Evolutionary conservation across 2,797 vertebrate genomes (phyloP), one percentile per base, ranked within the genome.

Genomic region (Chaunax sp.): DNA sequence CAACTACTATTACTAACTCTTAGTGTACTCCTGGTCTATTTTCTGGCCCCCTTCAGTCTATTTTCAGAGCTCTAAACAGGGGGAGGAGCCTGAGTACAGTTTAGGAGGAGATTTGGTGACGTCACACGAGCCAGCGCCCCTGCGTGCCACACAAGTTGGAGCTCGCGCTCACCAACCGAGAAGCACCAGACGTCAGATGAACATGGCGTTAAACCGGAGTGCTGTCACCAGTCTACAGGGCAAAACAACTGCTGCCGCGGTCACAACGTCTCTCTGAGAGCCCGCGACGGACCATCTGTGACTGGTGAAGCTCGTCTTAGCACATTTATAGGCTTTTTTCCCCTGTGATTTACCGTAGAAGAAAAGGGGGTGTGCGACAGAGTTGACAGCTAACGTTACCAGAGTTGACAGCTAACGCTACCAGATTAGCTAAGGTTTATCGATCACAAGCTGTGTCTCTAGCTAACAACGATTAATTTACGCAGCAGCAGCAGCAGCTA

Each of bases 81-180:
- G 23, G 87, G 90, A 20, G 84, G 74, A 4, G 85, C 64, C 43
- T 57, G 8, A 2, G 33, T 56, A 69, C 50, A 22, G 13, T 60
- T 71, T 28, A 52, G 86, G 83, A 63, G 62, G 5, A 64, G 85
- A 37, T 78, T 74, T 38, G 22, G 57, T 93, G 91, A 91, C 92
- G 89, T 90, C 81, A 82, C 33, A 0, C 0, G 8, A 74, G 92
- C 90, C 93, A 94, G 92, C 93, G 93, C 92, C 93, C 92, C 88
- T 90, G 56, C 76, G 70, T 70, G n/a, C 16, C 49, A 12, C 76
- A 77, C 85, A 72, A 77, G 67, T 78, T 22, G 40, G 28, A 71
- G 33, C 89, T 89, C 81, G 82, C 88, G 81, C 84, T 71, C 64
- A 30, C 11, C 30, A 25, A 11, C 10, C 16, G 23, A 47, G 62